Percentiles rank a stretch among this genome's conserved stretches.
These are phyloP conservation scores for Palaemon carinicauda DNA, from an alignment of 1,140 invertebrate species.

Conservation along the genomic window DNA sequence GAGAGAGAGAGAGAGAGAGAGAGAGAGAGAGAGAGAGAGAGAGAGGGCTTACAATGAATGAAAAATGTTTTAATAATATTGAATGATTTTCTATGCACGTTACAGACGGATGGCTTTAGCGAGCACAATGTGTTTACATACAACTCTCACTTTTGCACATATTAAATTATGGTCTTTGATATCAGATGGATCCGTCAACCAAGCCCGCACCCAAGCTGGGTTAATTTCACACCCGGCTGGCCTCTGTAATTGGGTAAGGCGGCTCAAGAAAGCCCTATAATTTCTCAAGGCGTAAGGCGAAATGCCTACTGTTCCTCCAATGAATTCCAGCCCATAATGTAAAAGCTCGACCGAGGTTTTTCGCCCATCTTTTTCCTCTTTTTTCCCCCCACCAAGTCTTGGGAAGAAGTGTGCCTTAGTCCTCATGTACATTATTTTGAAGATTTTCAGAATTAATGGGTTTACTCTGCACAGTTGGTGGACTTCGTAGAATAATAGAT, in stretches of 20 bases:
- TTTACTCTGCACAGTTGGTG: not conserved
- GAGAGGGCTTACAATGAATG: too few relatives aligned
- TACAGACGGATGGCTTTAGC: not conserved
- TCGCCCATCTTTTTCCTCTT: not conserved
- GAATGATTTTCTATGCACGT: not conserved
- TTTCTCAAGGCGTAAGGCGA: not conserved
- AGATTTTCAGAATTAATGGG: not conserved
- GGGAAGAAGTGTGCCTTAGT: not conserved
- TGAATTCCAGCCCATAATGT: not conserved
- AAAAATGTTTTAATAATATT: too few relatives aligned
- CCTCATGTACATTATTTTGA: not conserved
- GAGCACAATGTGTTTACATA: not conserved
- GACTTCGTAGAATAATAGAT: not conserved
- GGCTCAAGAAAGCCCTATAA: conserved; percentile 5
- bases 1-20: too few relatives aligned
- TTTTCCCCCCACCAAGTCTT: not conserved
- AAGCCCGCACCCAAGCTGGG: not conserved
- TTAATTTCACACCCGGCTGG: conserved; percentile 4
- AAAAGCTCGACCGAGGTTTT: not conserved
- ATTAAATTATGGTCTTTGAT: not conserved
- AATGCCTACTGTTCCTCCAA: not conserved
- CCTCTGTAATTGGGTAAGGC: not conserved
- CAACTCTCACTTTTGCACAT: not conserved
- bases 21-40: too few relatives aligned
- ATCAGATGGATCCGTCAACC: not conserved